Percentiles rank a stretch among this genome's conserved stretches.
Conservation (phyloP, 2,113 vertebrate genomes). For the Sialia sialis region DNA sequence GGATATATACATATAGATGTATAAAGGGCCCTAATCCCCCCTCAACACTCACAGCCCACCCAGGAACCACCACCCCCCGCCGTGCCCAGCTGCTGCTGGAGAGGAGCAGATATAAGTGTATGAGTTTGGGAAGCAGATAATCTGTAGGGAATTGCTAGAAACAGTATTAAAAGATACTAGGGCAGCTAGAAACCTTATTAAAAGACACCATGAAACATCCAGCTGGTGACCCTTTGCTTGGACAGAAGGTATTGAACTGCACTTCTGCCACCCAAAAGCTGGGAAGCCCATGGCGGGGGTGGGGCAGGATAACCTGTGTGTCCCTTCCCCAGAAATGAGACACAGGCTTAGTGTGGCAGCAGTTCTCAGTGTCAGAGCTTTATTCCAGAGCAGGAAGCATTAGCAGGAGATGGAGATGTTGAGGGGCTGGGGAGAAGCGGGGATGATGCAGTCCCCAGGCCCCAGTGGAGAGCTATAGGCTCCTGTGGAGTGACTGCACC, state of each 20-base stretch:
- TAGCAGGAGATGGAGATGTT: background rate
- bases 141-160: conserved; percentile 1
- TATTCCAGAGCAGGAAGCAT: background rate
- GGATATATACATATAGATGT: background rate
- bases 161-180: background rate
- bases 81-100: background rate
- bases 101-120: background rate
- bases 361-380: background rate
- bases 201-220: background rate
- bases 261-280: background rate
- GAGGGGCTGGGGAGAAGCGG: background rate
- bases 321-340: background rate
- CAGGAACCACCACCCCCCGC: background rate
- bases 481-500: conserved; percentile 46
- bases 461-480: background rate
- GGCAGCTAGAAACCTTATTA: background rate
- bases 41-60: background rate
- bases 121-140: background rate
- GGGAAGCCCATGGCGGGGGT: rapidly evolving
- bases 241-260: background rate
- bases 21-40: background rate
- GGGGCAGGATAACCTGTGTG: too few relatives aligned
- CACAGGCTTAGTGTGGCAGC: rapidly evolving
- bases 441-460: background rate
- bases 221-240: background rate